Base-by-base conservation (phyloP, 2,888 invertebrate genomes). In the Vesta saturnalis region DNA sequence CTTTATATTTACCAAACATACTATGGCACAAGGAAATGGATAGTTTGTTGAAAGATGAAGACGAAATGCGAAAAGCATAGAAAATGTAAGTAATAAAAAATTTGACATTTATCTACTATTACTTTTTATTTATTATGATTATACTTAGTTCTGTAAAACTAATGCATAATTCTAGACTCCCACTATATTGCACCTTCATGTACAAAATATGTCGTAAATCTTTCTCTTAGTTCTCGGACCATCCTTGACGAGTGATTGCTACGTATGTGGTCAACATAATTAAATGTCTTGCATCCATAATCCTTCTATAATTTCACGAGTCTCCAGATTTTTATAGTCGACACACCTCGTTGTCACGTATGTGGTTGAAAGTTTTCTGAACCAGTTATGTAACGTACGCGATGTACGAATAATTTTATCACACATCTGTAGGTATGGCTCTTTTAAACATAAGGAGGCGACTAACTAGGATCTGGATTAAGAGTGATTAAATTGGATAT, bases 241-340 rank as follows among this genome's bases (percentile, higher is more conserved):
- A 46, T 46, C n/a, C 46, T 46, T 46, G 12, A 46, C n/a, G 46
- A 46, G 46, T 14, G 46, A 46, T 46, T 46, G 14, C 46, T 46
- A 46, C 46, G 6, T 46, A 46, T 6, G 6, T 46, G 46, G 46
- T 46, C 46, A 46, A 46, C n/a, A 46, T n/a, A 3, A 8, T 46
- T 8, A 46, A 46, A 8, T 46, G 6, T 46, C 14, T 14, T 46
- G 46, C 14, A 3, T 46, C 46, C 8, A 46, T n/a, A n/a, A 46
- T 46, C 46, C 46, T 12, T 46, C 46, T 46, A 46, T 46, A 46
- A 46, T 14, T 46, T n/a, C 46, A 12, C 14, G 3, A 46, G 46
- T 14, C 4, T 46, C 46, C 46, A 46, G 14, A n/a, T 46, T 46
- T 15, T 46, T n/a, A 46, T 14, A 46, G 14, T 14, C 14, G n/a